Base-by-base conservation (phyloP, 2,113 vertebrate genomes). In the Paracanthobrama guichenoti region DNA sequence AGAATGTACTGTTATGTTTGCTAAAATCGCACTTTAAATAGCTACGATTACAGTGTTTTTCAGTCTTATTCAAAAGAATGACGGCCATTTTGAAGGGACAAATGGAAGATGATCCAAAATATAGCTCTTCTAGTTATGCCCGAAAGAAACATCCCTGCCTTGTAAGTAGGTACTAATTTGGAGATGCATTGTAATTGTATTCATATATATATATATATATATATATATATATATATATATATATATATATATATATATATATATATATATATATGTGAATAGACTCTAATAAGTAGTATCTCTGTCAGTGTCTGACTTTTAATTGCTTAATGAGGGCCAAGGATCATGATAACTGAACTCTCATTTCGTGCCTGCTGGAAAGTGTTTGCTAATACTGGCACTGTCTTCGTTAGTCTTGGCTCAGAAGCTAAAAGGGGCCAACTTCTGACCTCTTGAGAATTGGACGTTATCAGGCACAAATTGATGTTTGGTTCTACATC, bases 381-480 rank as follows among this genome's bases (percentile, higher is more conserved):
- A 22, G 66, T 59, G 64, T 85, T 81, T 84, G 87, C 84, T 76
- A 88, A 89, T 88, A 86, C 87, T 62, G 59, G 62, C 86, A 87
- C 90, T 89, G 86, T 89, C 88, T 92, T 93, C 90, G 92, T 93
- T 94, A 93, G 89, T 84, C 84, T 79, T 86, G 78, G 67, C 87
- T 91, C 90, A 90, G 91, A 92, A 93, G 90, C 87, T 75, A 46
- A 90, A 88, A 79, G 86, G 73, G 88, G 87, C 88, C 85, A 87
- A 88, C 84, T 90, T 80, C 88, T 89, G 90, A 91, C 91, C 90
- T 88, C 57, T 3, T 28, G 85, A 90, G 85, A 92, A 90, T 89
- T 88, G 88, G 88, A 71, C 90, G 89, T 89, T 89, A 93, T 92
- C 90, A 92, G 91, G 90, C 87, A 87, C 86, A 93, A 93, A 93